Base-by-base conservation (phyloP, 1,140 invertebrate genomes). In the Drosophila pseudoobscura region DNA sequence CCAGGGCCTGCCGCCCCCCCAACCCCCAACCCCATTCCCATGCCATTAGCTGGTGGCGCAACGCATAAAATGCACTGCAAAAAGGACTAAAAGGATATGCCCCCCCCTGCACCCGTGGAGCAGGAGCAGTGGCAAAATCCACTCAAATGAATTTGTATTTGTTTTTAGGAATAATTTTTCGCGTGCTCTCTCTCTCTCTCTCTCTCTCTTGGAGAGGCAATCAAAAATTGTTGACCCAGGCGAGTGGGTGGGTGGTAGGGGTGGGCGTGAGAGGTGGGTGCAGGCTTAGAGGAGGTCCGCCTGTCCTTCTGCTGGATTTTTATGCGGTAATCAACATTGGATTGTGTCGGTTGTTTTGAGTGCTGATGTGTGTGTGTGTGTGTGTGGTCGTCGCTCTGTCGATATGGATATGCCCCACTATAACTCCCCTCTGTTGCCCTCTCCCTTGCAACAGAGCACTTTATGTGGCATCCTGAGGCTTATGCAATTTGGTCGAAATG, bases 71-170 rank as follows among this genome's bases (percentile, higher is more conserved):
- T 80, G 78, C 78, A 77, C 73, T 80, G 73, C 78, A 61, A 78
- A 76, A 76, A 69, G 75, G 82, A 80, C 77, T 65, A 77, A 66
- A 73, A 89, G 79, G 77, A 79, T 68, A 59, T 52, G 62, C 20
- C 65, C 43, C 50, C 6, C 59, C 35, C 47, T 2, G 1, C 39
- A 9, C 8, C 8, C 1, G 6, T 2, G 29, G 54, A 26, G 15
- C 20, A 41, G n/a, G 31, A 62, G 47, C 24, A 59, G 73, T 62
- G 59, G 65, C 63, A 57, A 87, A 89, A 71, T 85, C 75, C 80
- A 84, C 82, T 77, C 80, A 78, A 90, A 85, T 83, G 78, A 90
- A 89, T 84, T 84, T 87, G 82, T 87, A 87, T 80, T 80, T 69
- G 80, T 84, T 58, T 69, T 78, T 90, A 85, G 80, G 78, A 85